Evolutionary conservation across 2,797 vertebrate species (phyloP).

Genomic region (Ambastaia sidthimunki): DNA sequence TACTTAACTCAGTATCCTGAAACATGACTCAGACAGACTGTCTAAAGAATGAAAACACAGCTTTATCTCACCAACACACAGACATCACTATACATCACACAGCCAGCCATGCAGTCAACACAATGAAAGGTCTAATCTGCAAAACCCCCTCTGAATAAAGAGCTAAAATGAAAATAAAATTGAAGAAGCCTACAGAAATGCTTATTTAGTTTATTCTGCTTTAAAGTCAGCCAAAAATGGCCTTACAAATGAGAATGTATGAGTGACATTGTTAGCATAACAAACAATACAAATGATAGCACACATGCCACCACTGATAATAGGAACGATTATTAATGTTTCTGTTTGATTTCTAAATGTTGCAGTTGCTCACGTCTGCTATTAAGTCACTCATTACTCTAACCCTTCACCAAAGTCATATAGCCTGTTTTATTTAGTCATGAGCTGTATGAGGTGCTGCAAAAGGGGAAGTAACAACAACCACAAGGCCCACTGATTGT

Average conservation of each 20-base stretch:
- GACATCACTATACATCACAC: conserved; percentile 46
- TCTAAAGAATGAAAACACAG: conserved; percentile 38
- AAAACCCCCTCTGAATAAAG: conserved; percentile 11
- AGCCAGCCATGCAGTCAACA: conserved; percentile 16
- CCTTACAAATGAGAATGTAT: not conserved
- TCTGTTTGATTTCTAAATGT: too few species aligned
- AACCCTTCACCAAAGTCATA: too few species aligned
- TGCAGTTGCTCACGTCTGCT: too few species aligned
- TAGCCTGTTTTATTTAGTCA: too few species aligned
- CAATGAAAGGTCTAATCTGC: conserved; percentile 29
- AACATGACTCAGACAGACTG: conserved; percentile 18
- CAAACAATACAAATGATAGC: too few species aligned
- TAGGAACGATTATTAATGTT: too few species aligned
- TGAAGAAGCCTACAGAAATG: conserved; percentile 1
- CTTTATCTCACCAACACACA: conserved; percentile 30
- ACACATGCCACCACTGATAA: too few species aligned
- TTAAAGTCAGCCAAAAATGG: not conserved
- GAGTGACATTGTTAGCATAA: too few species aligned
- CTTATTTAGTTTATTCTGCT: conserved; percentile 25
- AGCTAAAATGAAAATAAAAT: conserved; percentile 2
- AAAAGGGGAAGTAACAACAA: too few species aligned
- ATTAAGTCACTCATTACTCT: too few species aligned
- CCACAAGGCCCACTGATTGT: too few species aligned
- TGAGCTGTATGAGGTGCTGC: too few species aligned
- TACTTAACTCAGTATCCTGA: conserved; percentile 26